Conservation (phyloP, 2,888 invertebrate genomes). For the Oscheius sp. region DNA sequence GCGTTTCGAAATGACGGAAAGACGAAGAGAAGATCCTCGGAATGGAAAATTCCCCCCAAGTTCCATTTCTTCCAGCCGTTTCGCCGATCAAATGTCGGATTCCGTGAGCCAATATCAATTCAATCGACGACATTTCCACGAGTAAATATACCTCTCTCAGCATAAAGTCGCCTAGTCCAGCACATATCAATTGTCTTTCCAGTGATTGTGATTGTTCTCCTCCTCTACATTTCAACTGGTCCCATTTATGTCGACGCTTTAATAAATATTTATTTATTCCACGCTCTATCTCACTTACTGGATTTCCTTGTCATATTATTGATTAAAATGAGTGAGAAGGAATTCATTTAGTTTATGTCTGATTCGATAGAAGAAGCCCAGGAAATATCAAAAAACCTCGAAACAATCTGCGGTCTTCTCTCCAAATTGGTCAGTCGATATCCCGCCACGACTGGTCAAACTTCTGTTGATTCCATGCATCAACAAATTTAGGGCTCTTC, state of each 20-base stretch:
- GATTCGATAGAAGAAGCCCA: neutral
- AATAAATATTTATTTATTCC: neutral
- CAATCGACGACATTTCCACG: constrained; percentile 36
- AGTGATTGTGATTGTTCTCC: neutral
- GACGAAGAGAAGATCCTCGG: neutral
- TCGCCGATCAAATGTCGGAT: constrained; percentile 53
- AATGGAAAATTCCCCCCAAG: constrained; percentile 25
- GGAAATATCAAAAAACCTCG: neutral
- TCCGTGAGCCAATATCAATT: constrained; percentile 52
- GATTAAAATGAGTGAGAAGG: too few species aligned
- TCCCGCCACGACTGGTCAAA: neutral
- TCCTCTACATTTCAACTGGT: neutral
- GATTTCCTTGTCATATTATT: neutral
- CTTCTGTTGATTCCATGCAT: neutral
- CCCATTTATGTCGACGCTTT: neutral
- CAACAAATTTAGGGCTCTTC: neutral
- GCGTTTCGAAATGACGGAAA: constrained; percentile 18
- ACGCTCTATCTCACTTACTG: neutral
- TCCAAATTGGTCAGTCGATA: neutral
- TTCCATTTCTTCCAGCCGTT: constrained; percentile 36
- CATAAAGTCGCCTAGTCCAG: constrained; percentile 5
- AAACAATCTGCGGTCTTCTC: neutral
- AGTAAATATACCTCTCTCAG: constrained; percentile 15
- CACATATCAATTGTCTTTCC: constrained; percentile 27
- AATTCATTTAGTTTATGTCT: neutral